Evolutionary conservation across 2,113 vertebrate species (phyloP).

Genomic region (Malaclemys terrapin): DNA sequence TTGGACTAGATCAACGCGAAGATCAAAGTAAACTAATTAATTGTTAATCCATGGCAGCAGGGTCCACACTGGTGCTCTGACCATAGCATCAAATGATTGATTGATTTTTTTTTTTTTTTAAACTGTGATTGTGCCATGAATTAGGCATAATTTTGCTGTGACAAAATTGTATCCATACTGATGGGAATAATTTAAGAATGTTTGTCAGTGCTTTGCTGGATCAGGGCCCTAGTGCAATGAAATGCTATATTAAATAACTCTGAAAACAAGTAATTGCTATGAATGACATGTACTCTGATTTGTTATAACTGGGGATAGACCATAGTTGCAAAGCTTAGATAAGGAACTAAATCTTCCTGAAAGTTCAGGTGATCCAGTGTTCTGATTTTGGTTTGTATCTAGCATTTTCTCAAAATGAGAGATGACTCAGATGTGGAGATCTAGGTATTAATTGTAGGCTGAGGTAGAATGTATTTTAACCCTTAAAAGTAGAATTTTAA

Average conservation of each 20-base stretch:
- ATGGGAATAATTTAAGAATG: background rate
- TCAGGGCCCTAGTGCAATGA: rapidly evolving
- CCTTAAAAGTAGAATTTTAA: background rate
- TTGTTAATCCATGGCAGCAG: too few species aligned
- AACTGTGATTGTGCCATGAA: background rate
- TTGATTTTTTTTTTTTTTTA: background rate
- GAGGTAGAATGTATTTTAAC: background rate
- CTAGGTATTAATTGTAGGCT: background rate
- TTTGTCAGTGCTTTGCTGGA: background rate
- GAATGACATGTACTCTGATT: background rate
- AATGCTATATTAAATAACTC: background rate
- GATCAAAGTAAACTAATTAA: too few species aligned
- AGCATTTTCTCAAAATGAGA: background rate
- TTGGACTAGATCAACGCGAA: too few species aligned
- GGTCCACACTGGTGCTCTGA: background rate
- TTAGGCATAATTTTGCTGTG: background rate
- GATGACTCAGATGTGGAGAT: background rate
- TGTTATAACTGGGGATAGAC: background rate
- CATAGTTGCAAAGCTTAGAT: background rate
- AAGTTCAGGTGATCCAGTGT: background rate
- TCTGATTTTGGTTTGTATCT: background rate
- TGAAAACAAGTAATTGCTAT: background rate
- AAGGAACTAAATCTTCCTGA: background rate
- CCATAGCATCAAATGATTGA: background rate
- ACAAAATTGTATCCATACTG: background rate